Evolutionary conservation across 2,797 vertebrate species (phyloP).

Genomic region (Pelodytes ibericus): DNA sequence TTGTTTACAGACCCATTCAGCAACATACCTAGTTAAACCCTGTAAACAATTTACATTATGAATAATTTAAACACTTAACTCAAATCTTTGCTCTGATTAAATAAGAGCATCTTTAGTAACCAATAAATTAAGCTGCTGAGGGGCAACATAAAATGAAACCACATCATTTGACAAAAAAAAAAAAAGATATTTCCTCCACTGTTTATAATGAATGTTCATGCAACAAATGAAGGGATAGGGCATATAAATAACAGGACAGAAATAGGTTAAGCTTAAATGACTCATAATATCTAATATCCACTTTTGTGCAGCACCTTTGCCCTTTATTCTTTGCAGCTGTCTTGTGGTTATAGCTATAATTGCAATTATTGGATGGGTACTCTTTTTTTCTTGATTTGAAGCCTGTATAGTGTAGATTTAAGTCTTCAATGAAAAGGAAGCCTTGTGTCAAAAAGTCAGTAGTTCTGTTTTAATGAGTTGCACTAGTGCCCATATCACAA

Average conservation of each 20-base stretch:
- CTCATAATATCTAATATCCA: constrained; percentile 26
- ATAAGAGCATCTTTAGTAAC: background rate
- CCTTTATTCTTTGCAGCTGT: constrained; percentile 9
- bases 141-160: background rate
- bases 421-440: background rate
- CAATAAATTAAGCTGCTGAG: background rate
- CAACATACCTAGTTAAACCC: background rate
- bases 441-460: constrained; percentile 7
- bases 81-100: background rate
- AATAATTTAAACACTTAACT: background rate
- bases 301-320: background rate
- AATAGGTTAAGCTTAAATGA: constrained; percentile 27
- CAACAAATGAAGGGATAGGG: constrained; percentile 16
- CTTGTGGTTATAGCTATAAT: constrained; percentile 21
- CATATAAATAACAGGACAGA: constrained; percentile 1
- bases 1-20: background rate
- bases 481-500: background rate
- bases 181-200: background rate
- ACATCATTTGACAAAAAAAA: background rate
- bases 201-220: constrained; percentile 30
- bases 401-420: background rate
- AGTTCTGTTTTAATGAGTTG: constrained; percentile 9
- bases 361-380: constrained; percentile 14
- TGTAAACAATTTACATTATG: background rate
- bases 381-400: constrained; percentile 26